These are phyloP conservation scores for Salarias fasciatus DNA, from an alignment of 2,797 vertebrate species.

Conservation along the genomic window DNA sequence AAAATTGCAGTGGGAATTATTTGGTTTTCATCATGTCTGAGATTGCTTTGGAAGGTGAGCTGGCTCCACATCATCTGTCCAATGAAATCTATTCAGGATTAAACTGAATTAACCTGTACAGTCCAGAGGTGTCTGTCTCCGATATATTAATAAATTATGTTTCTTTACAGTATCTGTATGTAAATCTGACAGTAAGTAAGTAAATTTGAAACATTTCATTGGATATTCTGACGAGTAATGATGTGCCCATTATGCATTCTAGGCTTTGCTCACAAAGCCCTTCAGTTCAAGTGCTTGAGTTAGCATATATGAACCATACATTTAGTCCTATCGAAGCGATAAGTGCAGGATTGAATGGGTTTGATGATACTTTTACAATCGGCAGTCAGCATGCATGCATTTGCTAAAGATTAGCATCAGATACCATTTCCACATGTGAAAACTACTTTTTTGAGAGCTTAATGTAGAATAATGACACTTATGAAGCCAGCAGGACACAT, in stretches of 20 bases:
- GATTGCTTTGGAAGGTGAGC: conserved; percentile 23
- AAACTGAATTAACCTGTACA: conserved; percentile 3
- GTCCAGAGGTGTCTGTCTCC: too few relatives aligned
- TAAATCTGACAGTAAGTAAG: too few relatives aligned
- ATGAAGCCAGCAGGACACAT: too few relatives aligned
- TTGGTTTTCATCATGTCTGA: conserved; percentile 16
- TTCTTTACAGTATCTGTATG: too few relatives aligned
- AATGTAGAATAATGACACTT: too few relatives aligned
- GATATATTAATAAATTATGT: too few relatives aligned
- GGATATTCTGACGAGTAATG: background rate
- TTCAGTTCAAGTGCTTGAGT: conserved; percentile 26
- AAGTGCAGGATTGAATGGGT: conserved; percentile 9
- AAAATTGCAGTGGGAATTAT: conserved; percentile 36
- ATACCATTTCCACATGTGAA: too few relatives aligned
- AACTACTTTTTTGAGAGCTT: too few relatives aligned
- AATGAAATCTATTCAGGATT: conserved; percentile 20
- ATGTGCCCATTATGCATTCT: conserved; percentile 11
- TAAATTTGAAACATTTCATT: too few relatives aligned
- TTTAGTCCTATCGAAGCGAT: background rate
- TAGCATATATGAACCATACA: conserved; percentile 7
- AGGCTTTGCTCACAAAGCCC: conserved; percentile 5
- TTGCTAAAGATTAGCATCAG: background rate
- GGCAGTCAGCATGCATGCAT: background rate
- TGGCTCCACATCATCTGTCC: conserved; percentile 20
- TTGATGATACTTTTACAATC: conserved; percentile 7